Evolutionary conservation across 2,113 vertebrate genomes (phyloP).

Genomic region (Nycticebus coucang): DNA sequence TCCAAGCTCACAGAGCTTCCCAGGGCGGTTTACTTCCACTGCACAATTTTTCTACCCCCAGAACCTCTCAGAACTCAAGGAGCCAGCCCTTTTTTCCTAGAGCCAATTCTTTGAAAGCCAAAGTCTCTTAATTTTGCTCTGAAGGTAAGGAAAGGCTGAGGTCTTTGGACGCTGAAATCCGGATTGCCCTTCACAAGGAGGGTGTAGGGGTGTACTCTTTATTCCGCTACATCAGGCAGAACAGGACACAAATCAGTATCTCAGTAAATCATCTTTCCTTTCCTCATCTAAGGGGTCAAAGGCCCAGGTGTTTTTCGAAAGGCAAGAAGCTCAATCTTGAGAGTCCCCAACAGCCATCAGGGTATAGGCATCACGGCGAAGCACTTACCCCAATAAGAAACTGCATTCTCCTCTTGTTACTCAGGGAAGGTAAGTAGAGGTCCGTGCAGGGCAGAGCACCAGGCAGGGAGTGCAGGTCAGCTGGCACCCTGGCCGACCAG

Average conservation of each 20-base stretch:
- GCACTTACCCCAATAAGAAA: not conserved
- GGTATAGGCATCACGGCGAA: not conserved
- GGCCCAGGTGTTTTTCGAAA: not conserved
- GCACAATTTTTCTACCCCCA: not conserved
- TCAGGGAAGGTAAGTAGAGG: not conserved
- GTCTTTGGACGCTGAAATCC: not conserved
- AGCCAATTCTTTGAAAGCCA: constrained; percentile 13
- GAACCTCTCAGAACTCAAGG: not conserved
- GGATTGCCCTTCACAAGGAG: not conserved
- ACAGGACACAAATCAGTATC: not conserved
- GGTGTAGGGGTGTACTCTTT: not conserved
- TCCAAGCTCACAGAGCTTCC: not conserved
- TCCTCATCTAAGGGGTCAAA: not conserved
- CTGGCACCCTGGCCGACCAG: too few species aligned
- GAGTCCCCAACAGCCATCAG: not conserved
- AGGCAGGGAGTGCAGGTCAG: not conserved
- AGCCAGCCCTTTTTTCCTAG: not conserved
- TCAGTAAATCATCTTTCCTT: not conserved
- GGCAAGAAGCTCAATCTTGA: not conserved
- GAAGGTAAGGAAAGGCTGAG: not conserved
- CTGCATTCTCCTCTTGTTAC: not conserved
- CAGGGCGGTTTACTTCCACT: not conserved
- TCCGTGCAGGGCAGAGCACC: not conserved
- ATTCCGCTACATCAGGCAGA: not conserved
- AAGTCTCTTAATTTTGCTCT: not conserved